Evolutionary conservation across 2,888 invertebrate genomes (phyloP).

Genomic region (Ochropleura plecta): DNA sequence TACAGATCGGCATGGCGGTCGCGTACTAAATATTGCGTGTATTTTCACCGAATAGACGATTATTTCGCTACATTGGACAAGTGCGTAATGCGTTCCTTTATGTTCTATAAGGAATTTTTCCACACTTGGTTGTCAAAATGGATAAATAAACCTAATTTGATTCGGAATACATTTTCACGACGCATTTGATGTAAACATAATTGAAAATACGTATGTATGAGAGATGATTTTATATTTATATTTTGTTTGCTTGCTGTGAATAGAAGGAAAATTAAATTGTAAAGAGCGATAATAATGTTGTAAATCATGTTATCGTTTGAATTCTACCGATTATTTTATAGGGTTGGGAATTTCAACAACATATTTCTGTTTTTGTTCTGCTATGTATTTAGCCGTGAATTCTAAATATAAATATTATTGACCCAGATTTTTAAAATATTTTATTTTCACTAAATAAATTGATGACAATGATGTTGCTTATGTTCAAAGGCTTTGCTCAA

Average conservation of each 20-base stretch:
- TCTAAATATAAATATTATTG: constrained; percentile 27
- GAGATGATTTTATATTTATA: constrained; percentile 58
- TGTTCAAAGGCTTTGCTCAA: background rate
- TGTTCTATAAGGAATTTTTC: constrained; percentile 64
- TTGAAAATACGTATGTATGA: constrained; percentile 56
- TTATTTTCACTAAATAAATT: constrained; percentile 3
- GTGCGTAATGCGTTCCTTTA: constrained; percentile 59
- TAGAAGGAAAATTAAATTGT: constrained; percentile 46
- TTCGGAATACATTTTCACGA: constrained; percentile 45
- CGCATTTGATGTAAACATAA: constrained; percentile 61
- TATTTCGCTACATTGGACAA: constrained; percentile 68
- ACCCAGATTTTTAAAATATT: constrained; percentile 10
- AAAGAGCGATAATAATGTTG: constrained; percentile 44
- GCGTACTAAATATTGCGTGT: constrained; percentile 73
- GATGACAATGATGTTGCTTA: background rate
- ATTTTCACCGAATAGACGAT: constrained; percentile 68
- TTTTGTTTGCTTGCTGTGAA: constrained; percentile 42
- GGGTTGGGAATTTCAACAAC: constrained; percentile 11
- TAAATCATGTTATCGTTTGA: constrained; percentile 40
- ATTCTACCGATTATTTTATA: constrained; percentile 26
- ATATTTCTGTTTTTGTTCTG: constrained; percentile 23
- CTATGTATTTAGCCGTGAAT: constrained; percentile 5
- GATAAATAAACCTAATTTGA: constrained; percentile 57
- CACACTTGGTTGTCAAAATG: constrained; percentile 47
- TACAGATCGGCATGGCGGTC: constrained; percentile 82